Evolutionary conservation across 2,888 invertebrate species (phyloP).

Genomic region (Abscondita cerata): DNA sequence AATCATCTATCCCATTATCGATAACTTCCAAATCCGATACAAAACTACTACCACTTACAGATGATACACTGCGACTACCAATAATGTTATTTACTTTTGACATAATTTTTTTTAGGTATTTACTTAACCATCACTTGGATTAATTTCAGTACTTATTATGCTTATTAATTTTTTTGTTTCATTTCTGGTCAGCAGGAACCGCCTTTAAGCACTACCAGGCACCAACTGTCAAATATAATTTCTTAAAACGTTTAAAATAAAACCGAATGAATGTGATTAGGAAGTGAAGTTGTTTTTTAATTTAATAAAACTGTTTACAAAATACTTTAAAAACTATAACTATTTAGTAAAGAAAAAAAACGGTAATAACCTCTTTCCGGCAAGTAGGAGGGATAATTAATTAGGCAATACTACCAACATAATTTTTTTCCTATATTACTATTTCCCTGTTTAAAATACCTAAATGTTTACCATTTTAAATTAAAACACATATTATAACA

Average conservation of each 20-base stretch:
- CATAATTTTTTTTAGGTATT: conserved; percentile 30
- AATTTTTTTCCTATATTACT: no score
- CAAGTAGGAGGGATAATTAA: conserved; percentile 50
- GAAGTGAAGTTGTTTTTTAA: conserved; percentile 2
- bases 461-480: no score
- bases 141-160: neutral
- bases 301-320: conserved; percentile 9
- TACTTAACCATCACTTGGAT: conserved; percentile 16
- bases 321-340: conserved; percentile 22
- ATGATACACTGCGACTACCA: conserved; percentile 58
- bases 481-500: no score
- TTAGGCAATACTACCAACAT: conserved; percentile 13
- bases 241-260: neutral
- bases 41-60: conserved; percentile 58
- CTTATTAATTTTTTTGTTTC: neutral
- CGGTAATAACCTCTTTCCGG: conserved; percentile 53
- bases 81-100: conserved; percentile 50
- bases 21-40: conserved; percentile 54
- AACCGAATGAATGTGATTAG: conserved; percentile 11
- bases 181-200: conserved; percentile 25
- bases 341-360: conserved; percentile 43
- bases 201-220: conserved; percentile 22
- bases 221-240: conserved; percentile 34
- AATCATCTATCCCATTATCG: conserved; percentile 55
- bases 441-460: no score